Percentiles rank a stretch among this genome's conserved stretches.
Conservation (phyloP, 2,888 invertebrate species). For the Eumacrocentrus americanus region DNA sequence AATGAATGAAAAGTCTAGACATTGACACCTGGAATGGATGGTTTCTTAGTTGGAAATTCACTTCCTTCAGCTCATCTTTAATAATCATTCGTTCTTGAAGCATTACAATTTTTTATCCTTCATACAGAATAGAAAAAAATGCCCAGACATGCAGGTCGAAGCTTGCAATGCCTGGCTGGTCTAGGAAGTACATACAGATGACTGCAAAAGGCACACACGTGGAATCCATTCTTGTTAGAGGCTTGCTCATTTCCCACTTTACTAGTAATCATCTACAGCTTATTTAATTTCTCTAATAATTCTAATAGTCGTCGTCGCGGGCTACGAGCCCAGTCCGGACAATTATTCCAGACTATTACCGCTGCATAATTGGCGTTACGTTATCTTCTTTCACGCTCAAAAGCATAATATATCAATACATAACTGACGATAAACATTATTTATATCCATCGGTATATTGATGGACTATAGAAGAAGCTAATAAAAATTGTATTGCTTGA, state of each 20-base stretch:
- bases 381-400: too few species aligned
- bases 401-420: too few species aligned
- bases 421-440: too few species aligned
- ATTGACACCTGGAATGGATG: neutral
- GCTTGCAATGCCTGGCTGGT: slow-evolving; percentile 14
- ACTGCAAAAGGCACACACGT: slow-evolving; percentile 16
- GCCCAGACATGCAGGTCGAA: neutral
- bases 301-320: neutral
- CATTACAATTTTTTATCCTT: slow-evolving; percentile 7
- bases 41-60: slow-evolving; percentile 1
- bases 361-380: too few species aligned
- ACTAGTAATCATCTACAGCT: slow-evolving; percentile 25
- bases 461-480: too few species aligned
- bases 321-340: neutral
- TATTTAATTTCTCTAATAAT: slow-evolving; percentile 21
- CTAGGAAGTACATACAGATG: slow-evolving; percentile 20
- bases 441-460: too few species aligned
- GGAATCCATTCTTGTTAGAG: slow-evolving; percentile 17
- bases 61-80: neutral
- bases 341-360: slow-evolving; percentile 17
- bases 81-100: slow-evolving; percentile 1
- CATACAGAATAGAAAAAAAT: neutral
- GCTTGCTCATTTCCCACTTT: slow-evolving; percentile 6
- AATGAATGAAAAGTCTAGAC: neutral
- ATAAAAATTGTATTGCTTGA: neutral